Conservation (phyloP, 2,113 vertebrate genomes). For the Calonectris borealis region DNA sequence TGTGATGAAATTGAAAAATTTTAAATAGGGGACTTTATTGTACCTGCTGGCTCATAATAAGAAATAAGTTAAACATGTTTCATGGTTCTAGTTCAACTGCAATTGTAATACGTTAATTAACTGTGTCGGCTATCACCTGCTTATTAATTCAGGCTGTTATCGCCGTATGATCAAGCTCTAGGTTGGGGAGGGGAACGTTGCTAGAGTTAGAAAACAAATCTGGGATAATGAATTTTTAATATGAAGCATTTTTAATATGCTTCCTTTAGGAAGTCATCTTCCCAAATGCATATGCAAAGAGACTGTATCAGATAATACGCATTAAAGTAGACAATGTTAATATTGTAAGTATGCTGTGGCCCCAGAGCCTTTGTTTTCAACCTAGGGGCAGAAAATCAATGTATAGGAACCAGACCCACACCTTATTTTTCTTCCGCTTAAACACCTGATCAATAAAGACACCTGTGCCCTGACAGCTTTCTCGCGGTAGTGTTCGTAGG, state of each 20-base stretch:
- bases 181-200: neutral
- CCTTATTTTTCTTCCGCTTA: neutral
- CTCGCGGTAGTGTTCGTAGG: neutral
- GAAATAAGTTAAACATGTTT: neutral
- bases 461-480: neutral
- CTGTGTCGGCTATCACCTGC: neutral
- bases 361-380: neutral
- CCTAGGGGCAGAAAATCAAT: neutral
- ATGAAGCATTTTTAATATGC: neutral
- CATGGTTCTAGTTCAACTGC: neutral
- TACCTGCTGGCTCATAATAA: neutral
- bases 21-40: neutral
- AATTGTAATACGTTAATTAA: neutral
- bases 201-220: neutral
- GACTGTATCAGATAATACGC: neutral
- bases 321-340: neutral
- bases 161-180: neutral
- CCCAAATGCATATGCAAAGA: neutral
- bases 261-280: neutral
- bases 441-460: neutral
- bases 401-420: neutral
- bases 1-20: neutral
- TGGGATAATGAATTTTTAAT: neutral
- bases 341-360: neutral
- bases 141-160: neutral